Percentiles rank a stretch among this genome's conserved stretches.
Evolutionary conservation across 2,888 invertebrate genomes (phyloP).

Genomic region (Suillia variegata): DNA sequence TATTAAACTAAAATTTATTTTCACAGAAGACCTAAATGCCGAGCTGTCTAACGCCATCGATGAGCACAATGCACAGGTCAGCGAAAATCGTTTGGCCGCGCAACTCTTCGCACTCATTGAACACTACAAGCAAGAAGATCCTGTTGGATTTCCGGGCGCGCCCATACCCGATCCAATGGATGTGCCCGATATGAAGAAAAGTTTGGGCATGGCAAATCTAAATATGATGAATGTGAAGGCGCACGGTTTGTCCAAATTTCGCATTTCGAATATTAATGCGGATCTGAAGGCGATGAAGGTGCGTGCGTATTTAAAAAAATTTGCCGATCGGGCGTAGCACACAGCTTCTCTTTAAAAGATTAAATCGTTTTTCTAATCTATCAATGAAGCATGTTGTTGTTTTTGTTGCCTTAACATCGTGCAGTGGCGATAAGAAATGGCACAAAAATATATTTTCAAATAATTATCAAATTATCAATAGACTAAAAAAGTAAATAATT

Average conservation of each 20-base stretch:
- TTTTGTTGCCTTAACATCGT: background rate
- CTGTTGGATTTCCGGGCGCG: conserved; percentile 79
- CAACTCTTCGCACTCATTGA: conserved; percentile 73
- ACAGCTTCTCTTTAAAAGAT: too few relatives aligned
- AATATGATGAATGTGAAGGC: conserved; percentile 74
- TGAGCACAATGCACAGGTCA: conserved; percentile 56
- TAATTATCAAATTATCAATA: too few relatives aligned
- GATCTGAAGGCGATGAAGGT: conserved; percentile 80
- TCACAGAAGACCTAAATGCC: conserved; percentile 9
- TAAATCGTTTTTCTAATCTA: too few relatives aligned
- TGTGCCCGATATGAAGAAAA: conserved; percentile 77
- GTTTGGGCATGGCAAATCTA: conserved; percentile 72
- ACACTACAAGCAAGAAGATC: conserved; percentile 81
- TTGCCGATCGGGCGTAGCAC: too few relatives aligned
- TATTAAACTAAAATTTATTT: too few relatives aligned
- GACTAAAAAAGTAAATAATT: too few relatives aligned
- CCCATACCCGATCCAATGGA: conserved; percentile 81
- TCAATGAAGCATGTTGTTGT: too few relatives aligned
- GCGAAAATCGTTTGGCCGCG: conserved; percentile 74
- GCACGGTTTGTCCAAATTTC: conserved; percentile 79
- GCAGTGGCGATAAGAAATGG: background rate
- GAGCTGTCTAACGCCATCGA: conserved; percentile 34
- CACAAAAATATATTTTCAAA: background rate
- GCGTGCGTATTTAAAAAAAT: conserved; percentile 25
- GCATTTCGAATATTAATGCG: conserved; percentile 72